phyloP scores from a whole-genome alignment of 1,140 invertebrate genomes.

The Aphelenchoides fujianensis region DNA sequence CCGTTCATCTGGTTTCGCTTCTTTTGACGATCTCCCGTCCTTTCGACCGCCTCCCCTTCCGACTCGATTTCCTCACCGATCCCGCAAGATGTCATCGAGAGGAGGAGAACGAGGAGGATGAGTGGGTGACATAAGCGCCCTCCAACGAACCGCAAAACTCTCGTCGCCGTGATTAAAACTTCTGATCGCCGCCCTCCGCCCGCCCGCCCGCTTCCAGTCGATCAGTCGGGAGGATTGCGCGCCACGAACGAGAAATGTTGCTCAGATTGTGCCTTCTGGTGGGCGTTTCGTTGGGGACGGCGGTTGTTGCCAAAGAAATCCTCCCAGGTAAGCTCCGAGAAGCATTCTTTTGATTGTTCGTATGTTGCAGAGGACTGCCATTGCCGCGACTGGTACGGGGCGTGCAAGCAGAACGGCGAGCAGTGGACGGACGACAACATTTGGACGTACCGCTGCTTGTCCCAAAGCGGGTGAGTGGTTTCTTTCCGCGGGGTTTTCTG shows the following conservation, averaged over 20 bases:
- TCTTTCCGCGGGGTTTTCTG: too few relatives aligned
- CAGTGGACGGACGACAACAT: constrained; percentile 53
- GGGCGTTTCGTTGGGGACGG: neutral
- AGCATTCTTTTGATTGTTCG: constrained; percentile 16
- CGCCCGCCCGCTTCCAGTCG: neutral
- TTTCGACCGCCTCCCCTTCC: neutral
- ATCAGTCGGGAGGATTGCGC: neutral
- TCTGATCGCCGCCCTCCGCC: neutral
- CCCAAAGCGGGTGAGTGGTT: constrained; percentile 34
- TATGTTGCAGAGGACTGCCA: constrained; percentile 46
- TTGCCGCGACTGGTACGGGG: constrained; percentile 60
- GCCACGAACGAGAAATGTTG: neutral
- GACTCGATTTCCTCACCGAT: constrained; percentile 2
- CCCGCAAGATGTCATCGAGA: neutral
- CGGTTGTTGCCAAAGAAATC: constrained; percentile 18
- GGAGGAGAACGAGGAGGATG: neutral
- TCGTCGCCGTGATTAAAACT: neutral
- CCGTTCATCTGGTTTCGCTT: neutral
- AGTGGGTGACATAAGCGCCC: neutral
- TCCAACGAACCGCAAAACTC: neutral
- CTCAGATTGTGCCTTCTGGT: neutral
- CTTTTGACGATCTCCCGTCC: neutral
- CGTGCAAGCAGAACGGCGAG: constrained; percentile 44
- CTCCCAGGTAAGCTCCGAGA: constrained; percentile 19
- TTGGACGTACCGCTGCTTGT: constrained; percentile 52